Evolutionary conservation across 2,888 invertebrate genomes (phyloP), one percentile per base, ranked within the genome.

Genomic region (Cheilosia soror): DNA sequence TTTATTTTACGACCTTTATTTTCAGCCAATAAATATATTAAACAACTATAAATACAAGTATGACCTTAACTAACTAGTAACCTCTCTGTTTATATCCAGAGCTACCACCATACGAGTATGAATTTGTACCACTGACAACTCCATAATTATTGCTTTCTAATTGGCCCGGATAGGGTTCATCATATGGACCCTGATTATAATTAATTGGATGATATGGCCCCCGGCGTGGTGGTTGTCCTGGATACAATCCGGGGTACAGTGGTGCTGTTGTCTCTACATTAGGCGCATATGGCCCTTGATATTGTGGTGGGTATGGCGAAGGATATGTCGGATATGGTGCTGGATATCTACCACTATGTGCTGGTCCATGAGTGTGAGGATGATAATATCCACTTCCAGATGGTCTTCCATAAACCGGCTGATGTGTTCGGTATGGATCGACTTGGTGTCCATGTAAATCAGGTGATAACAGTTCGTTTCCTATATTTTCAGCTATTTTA

Each of bases 401-500:
- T 13, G 49, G 63, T 20, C 63, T 49, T 44, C 62, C 69, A 65
- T 81, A 69, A 1, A 5, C 68, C 1, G 55, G 27, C 40, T 53
- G 53, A 5, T 62, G 44, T 0, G n/a, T 9, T 1, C 33, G 20
- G 20, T 76, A 62, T 9, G 60, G 51, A 55, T 62, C 66, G 11
- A 37, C 31, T 0, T 11, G 9, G 1, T 31, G 20, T 7, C n/a
- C 31, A 25, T 47, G 33, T 2, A 47, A 9, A 27, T 80, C 75
- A 47, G 15, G 47, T 2, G 33, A 7, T 9, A 49, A 2, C 7
- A 80, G 33, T 5, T 63, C 80, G 1, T 80, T 63, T 63, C 76
- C 76, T 11, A 81, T 27, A n/a, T 33, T 57, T n/a, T 51, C 51
- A 29, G 81, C 81, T n/a, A 76, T 20, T 33, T 76, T 63, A 9